A percentile compares a stretch with the other conserved stretches of the same genome.
These are phyloP conservation scores for Procavia capensis DNA, from an alignment of 2,113 vertebrate species.

Conservation along the genomic window DNA sequence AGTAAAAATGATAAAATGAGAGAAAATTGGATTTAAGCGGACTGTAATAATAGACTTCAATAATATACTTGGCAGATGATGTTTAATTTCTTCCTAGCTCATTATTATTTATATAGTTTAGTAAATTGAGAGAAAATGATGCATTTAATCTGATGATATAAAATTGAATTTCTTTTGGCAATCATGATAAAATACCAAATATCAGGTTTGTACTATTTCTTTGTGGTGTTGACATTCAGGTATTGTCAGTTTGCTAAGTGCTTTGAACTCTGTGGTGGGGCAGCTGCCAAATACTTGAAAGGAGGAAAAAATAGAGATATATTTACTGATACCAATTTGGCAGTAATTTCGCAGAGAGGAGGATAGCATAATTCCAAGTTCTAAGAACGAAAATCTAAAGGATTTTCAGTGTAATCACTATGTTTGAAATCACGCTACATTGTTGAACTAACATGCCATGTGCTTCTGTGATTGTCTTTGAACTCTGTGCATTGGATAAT, in stretches of 20 bases:
- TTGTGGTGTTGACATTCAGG: not conserved
- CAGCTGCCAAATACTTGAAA: slow-evolving; percentile 40
- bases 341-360: not conserved
- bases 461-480: not conserved
- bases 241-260: not conserved
- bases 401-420: slow-evolving; percentile 20
- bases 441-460: not conserved
- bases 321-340: slow-evolving; percentile 41
- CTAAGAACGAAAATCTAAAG: not conserved
- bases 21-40: not conserved
- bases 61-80: not conserved
- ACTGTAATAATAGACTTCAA: not conserved
- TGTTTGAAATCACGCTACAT: slow-evolving; percentile 15
- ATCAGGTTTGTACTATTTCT: not conserved
- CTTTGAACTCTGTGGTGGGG: slow-evolving; percentile 30
- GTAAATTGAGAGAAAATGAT: not conserved
- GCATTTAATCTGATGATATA: slow-evolving; percentile 14
- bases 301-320: slow-evolving; percentile 27
- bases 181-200: not conserved
- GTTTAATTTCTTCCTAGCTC: slow-evolving; percentile 22
- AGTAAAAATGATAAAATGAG: not conserved
- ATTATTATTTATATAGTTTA: slow-evolving; percentile 30
- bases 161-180: slow-evolving; percentile 41
- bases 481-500: not conserved
- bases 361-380: not conserved